Percentiles rank a stretch among this genome's conserved stretches.
Evolutionary conservation across 2,888 invertebrate genomes (phyloP).

Genomic region (Xylocampa areola): DNA sequence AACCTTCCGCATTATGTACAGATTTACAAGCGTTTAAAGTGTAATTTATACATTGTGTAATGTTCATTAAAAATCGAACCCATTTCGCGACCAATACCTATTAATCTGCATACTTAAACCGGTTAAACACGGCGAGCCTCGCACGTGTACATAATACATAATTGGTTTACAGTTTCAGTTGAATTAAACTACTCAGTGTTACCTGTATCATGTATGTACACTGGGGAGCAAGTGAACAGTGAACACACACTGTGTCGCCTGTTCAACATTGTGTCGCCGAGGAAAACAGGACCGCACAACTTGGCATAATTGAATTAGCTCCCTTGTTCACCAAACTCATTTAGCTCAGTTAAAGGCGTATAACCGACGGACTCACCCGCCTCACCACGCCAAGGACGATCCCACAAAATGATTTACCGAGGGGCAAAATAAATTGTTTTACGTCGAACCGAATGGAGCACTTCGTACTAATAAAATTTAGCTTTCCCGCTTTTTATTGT

Average conservation of each 20-base stretch:
- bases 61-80: slow-evolving; percentile 5
- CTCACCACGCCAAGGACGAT: slow-evolving; percentile 42
- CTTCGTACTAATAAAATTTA: slow-evolving; percentile 48
- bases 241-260: too few species aligned
- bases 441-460: slow-evolving; percentile 52
- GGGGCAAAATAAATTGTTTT: slow-evolving; percentile 58
- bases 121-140: slow-evolving; percentile 6
- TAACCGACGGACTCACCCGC: slow-evolving; percentile 41
- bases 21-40: slow-evolving; percentile 7
- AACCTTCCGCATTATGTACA: neutral
- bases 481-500: slow-evolving; percentile 42
- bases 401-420: slow-evolving; percentile 55
- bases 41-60: too few species aligned
- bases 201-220: slow-evolving; percentile 23
- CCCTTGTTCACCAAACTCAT: slow-evolving; percentile 59
- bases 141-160: slow-evolving; percentile 18
- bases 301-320: slow-evolving; percentile 59
- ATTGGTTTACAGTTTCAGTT: slow-evolving; percentile 13
- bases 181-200: slow-evolving; percentile 6
- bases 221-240: slow-evolving; percentile 28
- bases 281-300: slow-evolving; percentile 45
- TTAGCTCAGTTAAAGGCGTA: slow-evolving; percentile 57
- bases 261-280: slow-evolving; percentile 30
- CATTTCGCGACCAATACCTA: slow-evolving; percentile 3
- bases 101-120: slow-evolving; percentile 10